A percentile compares a stretch with the other conserved stretches of the same genome.
Evolutionary conservation across 2,888 invertebrate species (phyloP).

Genomic region (Melieria crassipennis): DNA sequence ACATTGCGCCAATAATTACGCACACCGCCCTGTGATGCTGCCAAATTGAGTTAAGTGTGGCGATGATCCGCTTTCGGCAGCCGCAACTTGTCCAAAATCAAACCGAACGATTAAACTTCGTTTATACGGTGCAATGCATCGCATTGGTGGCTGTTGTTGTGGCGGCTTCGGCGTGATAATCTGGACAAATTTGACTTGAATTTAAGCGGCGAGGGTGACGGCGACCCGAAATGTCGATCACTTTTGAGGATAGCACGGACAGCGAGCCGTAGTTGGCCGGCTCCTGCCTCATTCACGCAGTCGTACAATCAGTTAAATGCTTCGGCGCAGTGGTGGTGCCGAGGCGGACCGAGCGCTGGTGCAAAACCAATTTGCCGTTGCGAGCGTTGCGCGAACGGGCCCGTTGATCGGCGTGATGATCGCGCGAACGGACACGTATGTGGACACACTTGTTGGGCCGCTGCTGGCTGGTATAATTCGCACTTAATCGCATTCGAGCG

Average conservation of each 20-base stretch:
- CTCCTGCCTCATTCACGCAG: too few relatives aligned
- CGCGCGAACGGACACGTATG: too few relatives aligned
- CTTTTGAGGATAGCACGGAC: not conserved
- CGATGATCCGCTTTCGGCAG: slow-evolving; percentile 54
- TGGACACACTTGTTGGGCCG: too few relatives aligned
- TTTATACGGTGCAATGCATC: not conserved
- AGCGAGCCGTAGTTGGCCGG: not conserved
- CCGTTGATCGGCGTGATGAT: too few relatives aligned
- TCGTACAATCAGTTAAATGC: too few relatives aligned
- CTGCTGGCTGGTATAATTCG: too few relatives aligned
- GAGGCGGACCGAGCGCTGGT: too few relatives aligned
- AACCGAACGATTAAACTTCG: slow-evolving; percentile 20
- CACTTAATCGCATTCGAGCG: too few relatives aligned
- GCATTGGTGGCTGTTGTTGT: not conserved
- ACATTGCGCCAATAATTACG: slow-evolving; percentile 61
- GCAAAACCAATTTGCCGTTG: too few relatives aligned
- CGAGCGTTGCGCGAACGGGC: too few relatives aligned
- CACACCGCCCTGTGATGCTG: slow-evolving; percentile 54
- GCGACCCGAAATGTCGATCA: slow-evolving; percentile 18
- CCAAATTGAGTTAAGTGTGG: slow-evolving; percentile 65
- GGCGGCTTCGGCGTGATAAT: slow-evolving; percentile 3
- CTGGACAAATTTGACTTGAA: slow-evolving; percentile 1
- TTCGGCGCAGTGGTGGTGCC: too few relatives aligned
- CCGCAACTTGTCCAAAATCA: slow-evolving; percentile 37
- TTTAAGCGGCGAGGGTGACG: slow-evolving; percentile 26